Percentiles rank a stretch among this genome's conserved stretches.
These are phyloP conservation scores for Zaprionus kolodkinae DNA, from an alignment of 1,140 invertebrate genomes.

Conservation along the genomic window DNA sequence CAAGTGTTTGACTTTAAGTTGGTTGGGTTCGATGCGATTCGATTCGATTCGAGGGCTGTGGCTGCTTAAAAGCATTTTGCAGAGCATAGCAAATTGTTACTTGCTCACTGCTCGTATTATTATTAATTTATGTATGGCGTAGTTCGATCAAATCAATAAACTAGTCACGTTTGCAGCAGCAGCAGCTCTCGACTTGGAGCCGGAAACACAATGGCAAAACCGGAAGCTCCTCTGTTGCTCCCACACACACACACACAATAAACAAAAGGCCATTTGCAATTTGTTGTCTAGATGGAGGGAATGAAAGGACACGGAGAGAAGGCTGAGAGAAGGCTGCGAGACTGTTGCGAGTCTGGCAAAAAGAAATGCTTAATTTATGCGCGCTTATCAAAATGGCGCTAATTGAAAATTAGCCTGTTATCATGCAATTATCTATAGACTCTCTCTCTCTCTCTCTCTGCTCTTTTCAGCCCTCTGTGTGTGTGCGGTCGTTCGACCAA, in stretches of 20 bases:
- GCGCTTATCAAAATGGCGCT: constrained; percentile 79
- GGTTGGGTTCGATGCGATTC: constrained; percentile 21
- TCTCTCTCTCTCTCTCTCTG: constrained; percentile 27
- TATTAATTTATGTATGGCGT: constrained; percentile 78
- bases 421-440: constrained; percentile 75
- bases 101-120: constrained; percentile 69
- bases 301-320: too few relatives aligned
- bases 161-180: constrained; percentile 70
- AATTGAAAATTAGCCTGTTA: constrained; percentile 82
- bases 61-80: constrained; percentile 68
- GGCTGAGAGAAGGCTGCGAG: too few relatives aligned
- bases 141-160: constrained; percentile 76
- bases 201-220: constrained; percentile 47
- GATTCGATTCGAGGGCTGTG: constrained; percentile 6
- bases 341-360: constrained; percentile 19
- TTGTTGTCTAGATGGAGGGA: constrained; percentile 48
- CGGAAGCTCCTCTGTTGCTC: constrained; percentile 45
- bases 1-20: constrained; percentile 77
- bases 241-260: constrained; percentile 22
- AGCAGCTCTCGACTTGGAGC: constrained; percentile 21
- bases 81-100: constrained; percentile 81
- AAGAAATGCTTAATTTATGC: constrained; percentile 77
- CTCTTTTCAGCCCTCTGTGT: constrained; percentile 12
- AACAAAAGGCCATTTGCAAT: constrained; percentile 77
- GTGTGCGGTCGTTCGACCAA: constrained; percentile 32